These are phyloP conservation scores for Apodemia duryi DNA, from an alignment of 2,888 invertebrate genomes.

Conservation along the genomic window DNA sequence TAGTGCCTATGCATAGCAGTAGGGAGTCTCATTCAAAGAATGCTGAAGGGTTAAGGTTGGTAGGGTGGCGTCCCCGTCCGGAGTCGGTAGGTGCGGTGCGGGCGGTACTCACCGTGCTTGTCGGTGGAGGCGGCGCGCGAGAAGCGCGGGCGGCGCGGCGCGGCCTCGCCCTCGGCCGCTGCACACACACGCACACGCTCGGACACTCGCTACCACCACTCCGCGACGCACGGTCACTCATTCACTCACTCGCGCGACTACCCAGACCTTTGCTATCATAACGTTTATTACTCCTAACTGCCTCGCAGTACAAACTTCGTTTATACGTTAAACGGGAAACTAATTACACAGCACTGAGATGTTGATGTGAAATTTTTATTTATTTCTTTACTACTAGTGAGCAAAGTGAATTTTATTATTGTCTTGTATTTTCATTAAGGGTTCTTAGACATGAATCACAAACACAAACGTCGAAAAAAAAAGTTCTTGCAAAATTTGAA, in stretches of 20 bases:
- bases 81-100: slow-evolving; percentile 1
- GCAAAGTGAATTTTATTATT: neutral
- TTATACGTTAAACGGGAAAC: neutral
- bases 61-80: neutral
- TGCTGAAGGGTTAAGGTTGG: no score
- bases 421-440: neutral
- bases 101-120: slow-evolving; percentile 62
- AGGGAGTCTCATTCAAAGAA: no score
- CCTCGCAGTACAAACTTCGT: neutral
- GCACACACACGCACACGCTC: slow-evolving; percentile 37
- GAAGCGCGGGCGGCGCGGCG: slow-evolving; percentile 73
- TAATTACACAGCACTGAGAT: neutral
- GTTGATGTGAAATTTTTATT: neutral
- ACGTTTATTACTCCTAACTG: neutral
- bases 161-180: slow-evolving; percentile 51
- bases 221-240: slow-evolving; percentile 21
- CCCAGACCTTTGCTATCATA: neutral
- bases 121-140: slow-evolving; percentile 74
- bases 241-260: slow-evolving; percentile 7
- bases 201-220: slow-evolving; percentile 28
- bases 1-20: no score
- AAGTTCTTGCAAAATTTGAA: no score
- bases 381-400: neutral
- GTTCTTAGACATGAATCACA: neutral
- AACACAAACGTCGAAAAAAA: neutral